Evolutionary conservation across 2,888 invertebrate genomes (phyloP), one percentile per base, ranked within the genome.

Genomic region (Allophyes oxyacanthae): DNA sequence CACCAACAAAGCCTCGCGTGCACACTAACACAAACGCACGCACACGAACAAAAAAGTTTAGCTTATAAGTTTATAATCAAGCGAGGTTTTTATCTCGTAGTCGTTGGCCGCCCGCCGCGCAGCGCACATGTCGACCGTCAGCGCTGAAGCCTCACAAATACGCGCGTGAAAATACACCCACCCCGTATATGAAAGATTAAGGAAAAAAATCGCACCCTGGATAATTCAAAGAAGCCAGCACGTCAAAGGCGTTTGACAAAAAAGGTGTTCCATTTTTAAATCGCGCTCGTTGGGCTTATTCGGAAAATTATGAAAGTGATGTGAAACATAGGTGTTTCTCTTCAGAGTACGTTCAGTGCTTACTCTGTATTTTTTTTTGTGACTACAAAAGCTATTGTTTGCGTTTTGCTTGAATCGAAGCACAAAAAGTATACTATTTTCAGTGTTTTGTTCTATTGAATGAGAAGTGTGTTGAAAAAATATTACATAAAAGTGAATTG

Each of bases 31-130:
- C 82, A 82, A 82, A 80, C 82, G 77, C 86, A 91, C 92, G 85
- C 93, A 92, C 93, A 91, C 91, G 72, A 78, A 85, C 79, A 86
- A 90, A 92, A 91, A 94, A 92, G 90, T 91, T 90, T 90, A 92
- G 90, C 93, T 92, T 91, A 92, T 92, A 93, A 93, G 92, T 92
- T 94, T 92, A 92, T 93, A 94, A 92, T 93, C 91, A 93, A 91
- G 88, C 90, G 86, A 84, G 87, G 93, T 93, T 93, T 93, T 93
- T 94, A 94, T 94, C 93, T 92, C 86, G 91, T 92, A 94, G 94
- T 94, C 91, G 90, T 81, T 86, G 86, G 87, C 85, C 88, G 92
- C 77, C 85, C 88, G 91, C 84, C 91, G 89, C 76, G 84, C 86
- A 79, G 92, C 78, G 91, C 88, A 90, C 91, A 92, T 92, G 94